Evolutionary conservation across 2,113 vertebrate species (phyloP).

Genomic region (Gallinago media): DNA sequence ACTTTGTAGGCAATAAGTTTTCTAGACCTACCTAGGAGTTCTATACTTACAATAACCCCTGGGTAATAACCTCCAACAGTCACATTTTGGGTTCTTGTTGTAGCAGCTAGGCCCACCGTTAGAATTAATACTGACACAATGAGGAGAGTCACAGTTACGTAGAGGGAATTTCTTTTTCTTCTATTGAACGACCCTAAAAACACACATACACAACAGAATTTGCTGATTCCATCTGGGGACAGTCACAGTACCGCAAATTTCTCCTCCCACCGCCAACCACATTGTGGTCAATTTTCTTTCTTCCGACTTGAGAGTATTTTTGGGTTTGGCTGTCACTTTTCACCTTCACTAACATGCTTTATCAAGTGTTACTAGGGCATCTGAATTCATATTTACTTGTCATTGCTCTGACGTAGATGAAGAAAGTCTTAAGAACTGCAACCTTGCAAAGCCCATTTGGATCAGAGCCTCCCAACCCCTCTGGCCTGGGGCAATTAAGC

Average conservation of each 20-base stretch:
- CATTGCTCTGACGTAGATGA: background rate
- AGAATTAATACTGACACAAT: slow-evolving; percentile 95
- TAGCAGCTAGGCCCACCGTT: slow-evolving; percentile 94
- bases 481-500: background rate
- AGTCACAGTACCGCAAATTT: background rate
- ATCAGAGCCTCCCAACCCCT: background rate
- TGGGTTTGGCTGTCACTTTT: background rate
- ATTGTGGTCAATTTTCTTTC: background rate
- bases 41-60: slow-evolving; percentile 95
- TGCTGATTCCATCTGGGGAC: slow-evolving; percentile 47
- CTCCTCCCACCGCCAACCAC: background rate
- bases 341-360: slow-evolving; percentile 12
- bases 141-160: slow-evolving; percentile 92
- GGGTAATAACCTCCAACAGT: slow-evolving; percentile 98
- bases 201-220: slow-evolving; percentile 75
- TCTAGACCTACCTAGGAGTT: slow-evolving; percentile 65
- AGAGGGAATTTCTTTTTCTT: slow-evolving; percentile 96
- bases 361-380: background rate
- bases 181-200: slow-evolving; percentile 93
- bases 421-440: background rate
- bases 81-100: slow-evolving; percentile 97
- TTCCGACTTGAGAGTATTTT: background rate
- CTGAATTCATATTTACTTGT: background rate
- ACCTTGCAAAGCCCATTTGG: background rate
- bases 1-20: slow-evolving; percentile 44